phyloP scores from a whole-genome alignment of 2,888 invertebrate genomes.

The Leptinotarsa peninsularis region DNA sequence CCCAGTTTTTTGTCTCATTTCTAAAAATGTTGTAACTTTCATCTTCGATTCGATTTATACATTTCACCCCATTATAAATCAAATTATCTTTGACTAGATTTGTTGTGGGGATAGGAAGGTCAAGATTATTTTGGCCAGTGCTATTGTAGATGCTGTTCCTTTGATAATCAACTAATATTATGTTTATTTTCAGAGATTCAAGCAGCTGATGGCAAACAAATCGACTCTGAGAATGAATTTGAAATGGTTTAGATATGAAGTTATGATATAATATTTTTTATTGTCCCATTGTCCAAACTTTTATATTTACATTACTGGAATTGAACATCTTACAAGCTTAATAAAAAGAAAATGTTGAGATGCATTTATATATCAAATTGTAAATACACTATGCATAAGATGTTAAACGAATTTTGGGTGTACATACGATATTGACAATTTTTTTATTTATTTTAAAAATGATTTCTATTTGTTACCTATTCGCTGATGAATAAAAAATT shows the following conservation, averaged over 20 bases:
- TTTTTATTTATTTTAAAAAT: constrained; percentile 38
- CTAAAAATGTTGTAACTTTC: too few relatives aligned
- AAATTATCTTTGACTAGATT: too few relatives aligned
- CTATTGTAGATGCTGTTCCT: too few relatives aligned
- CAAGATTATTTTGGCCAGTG: too few relatives aligned
- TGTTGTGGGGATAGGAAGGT: too few relatives aligned
- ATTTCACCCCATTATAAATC: not conserved
- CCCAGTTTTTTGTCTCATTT: too few relatives aligned
- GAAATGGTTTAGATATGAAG: constrained; percentile 68
- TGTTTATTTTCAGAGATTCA: constrained; percentile 69
- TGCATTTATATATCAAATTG: constrained; percentile 39
- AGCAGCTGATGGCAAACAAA: constrained; percentile 70
- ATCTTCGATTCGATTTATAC: too few relatives aligned
- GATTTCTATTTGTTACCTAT: constrained; percentile 29
- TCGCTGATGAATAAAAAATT: constrained; percentile 33
- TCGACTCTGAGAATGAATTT: constrained; percentile 86
- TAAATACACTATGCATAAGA: constrained; percentile 33
- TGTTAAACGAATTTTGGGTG: constrained; percentile 39
- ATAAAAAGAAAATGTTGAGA: constrained; percentile 32
- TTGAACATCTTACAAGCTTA: constrained; percentile 31
- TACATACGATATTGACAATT: constrained; percentile 33
- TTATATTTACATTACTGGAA: not conserved
- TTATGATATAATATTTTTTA: constrained; percentile 3
- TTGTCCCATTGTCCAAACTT: constrained; percentile 1
- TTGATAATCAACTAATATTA: not conserved